Base-by-base conservation (phyloP, 2,797 vertebrate genomes). In the Poecilia gillii region DNA sequence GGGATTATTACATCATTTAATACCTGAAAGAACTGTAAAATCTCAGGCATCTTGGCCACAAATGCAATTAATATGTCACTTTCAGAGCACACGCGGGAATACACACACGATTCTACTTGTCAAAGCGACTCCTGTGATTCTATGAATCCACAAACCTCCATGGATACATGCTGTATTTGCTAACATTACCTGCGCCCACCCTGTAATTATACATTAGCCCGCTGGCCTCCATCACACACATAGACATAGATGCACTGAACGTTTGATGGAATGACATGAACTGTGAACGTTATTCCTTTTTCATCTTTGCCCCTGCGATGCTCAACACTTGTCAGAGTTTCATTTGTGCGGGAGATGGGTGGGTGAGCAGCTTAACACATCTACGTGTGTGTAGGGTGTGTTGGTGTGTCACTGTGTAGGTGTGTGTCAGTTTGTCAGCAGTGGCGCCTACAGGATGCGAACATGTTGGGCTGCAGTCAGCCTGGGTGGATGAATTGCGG, bases 341-440 rank as follows among this genome's bases (percentile, higher is more conserved):
- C 74, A 3, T 76, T 72, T 66, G 80, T 78, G 85, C 68, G 57
- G 80, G 79, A 82, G 25, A 53, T 8, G 68, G 78, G 84, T 83
- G 82, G 85, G 89, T 80, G 82, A 79, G 85, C 53, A 72, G 72
- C 85, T 84, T 85, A 82, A 81, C 84, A 87, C 79, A 75, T 88
- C 76, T 74, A 1, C 84, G 77, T 74, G 81, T 85, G 86, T 71
- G 90, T 90, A 72, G 80, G 79, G 80, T 82, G 90, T 89, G 87
- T 87, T 23, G 57, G 87, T 84, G 88, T 85, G 89, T 86, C 71
- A 81, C 77, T 53, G 78, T 91, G 92, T 91, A 84, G 89, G 92
- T 90, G 88, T 91, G 88, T 89, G 90, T 92, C 82, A 81, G 90
- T 85, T 88, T 89, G 92, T 92, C 89, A 90, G 91, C 92, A 66